phyloP scores from a whole-genome alignment of 30 jellyfish, hydroid and myxozoan species.

The Chironex yamaguchii region DNA sequence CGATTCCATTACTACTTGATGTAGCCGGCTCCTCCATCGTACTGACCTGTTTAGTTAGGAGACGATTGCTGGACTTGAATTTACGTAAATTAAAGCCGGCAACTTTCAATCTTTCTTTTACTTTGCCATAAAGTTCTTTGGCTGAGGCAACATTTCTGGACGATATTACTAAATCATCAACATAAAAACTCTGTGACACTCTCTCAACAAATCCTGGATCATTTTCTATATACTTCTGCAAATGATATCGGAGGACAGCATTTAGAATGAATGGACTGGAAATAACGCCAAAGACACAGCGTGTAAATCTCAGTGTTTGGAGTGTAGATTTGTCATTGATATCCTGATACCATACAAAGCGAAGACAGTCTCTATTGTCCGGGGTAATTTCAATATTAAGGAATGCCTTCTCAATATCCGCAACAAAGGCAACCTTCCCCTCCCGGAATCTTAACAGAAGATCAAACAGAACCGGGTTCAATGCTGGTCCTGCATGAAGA shows the following conservation, averaged over 20 bases:
- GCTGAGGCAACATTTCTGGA: background rate
- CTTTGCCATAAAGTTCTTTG: background rate
- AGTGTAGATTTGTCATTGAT: background rate
- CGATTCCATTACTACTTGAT: background rate
- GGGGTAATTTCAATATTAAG: background rate
- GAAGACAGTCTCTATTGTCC: constrained; percentile 12
- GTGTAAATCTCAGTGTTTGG: background rate
- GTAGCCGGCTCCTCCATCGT: background rate
- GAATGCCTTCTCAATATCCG: constrained; percentile 50
- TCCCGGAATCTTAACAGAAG: constrained; percentile 21
- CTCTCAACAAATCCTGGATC: constrained; percentile 27
- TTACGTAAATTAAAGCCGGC: constrained; percentile 31
- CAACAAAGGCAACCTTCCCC: constrained; percentile 9
- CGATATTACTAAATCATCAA: constrained; percentile 27
- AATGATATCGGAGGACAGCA: constrained; percentile 39
- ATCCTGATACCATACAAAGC: constrained; percentile 48
- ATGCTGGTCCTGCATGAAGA: constrained; percentile 49
- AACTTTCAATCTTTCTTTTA: background rate
- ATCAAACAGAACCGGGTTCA: constrained; percentile 23
- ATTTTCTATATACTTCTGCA: background rate
- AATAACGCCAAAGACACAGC: constrained; percentile 26
- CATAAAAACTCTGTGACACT: constrained; percentile 10
- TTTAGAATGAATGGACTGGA: constrained; percentile 23
- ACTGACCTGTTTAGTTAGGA: background rate
- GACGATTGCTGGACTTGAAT: constrained; percentile 12